These are phyloP conservation scores for Onthophagus taurus DNA, from an alignment of 1,140 invertebrate genomes.

Conservation along the genomic window DNA sequence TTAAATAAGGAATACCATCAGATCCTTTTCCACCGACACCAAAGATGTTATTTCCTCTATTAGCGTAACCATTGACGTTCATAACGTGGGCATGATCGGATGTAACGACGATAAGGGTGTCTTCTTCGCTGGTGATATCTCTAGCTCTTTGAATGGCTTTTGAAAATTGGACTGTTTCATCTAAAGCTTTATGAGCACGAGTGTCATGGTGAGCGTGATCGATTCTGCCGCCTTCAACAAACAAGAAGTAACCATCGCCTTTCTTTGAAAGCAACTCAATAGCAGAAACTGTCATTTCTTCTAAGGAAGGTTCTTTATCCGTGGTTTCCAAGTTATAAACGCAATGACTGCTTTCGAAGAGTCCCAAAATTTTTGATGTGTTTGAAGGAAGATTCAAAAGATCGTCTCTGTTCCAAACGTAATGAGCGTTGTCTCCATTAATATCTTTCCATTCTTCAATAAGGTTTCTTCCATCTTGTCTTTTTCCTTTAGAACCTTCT, in stretches of 20 bases:
- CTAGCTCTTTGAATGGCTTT: constrained; percentile 53
- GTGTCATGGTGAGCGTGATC: constrained; percentile 63
- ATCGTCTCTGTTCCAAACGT: constrained; percentile 53
- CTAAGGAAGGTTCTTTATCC: constrained; percentile 51
- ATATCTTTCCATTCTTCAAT: constrained; percentile 42
- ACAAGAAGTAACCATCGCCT: constrained; percentile 54
- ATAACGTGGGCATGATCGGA: constrained; percentile 55
- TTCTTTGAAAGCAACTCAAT: constrained; percentile 63
- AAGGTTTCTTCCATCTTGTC: constrained; percentile 40
- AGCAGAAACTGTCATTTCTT: constrained; percentile 72
- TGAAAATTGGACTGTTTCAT: constrained; percentile 57
- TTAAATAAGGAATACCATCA: not conserved
- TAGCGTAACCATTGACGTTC: constrained; percentile 52
- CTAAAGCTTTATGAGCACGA: constrained; percentile 52
- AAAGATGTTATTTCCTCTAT: constrained; percentile 43
- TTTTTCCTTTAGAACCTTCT: constrained; percentile 38
- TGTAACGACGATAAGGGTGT: constrained; percentile 53
- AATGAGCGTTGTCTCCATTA: constrained; percentile 40
- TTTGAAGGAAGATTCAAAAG: constrained; percentile 34
- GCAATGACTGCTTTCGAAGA: constrained; percentile 46
- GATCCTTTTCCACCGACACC: constrained; percentile 23
- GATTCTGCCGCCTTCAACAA: constrained; percentile 64
- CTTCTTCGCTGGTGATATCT: constrained; percentile 42
- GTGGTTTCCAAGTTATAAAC: constrained; percentile 47
- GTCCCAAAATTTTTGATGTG: constrained; percentile 49